Evolutionary conservation across 2,113 vertebrate genomes (phyloP), one percentile per base, ranked within the genome.

Genomic region (Alligator mississippiensis): DNA sequence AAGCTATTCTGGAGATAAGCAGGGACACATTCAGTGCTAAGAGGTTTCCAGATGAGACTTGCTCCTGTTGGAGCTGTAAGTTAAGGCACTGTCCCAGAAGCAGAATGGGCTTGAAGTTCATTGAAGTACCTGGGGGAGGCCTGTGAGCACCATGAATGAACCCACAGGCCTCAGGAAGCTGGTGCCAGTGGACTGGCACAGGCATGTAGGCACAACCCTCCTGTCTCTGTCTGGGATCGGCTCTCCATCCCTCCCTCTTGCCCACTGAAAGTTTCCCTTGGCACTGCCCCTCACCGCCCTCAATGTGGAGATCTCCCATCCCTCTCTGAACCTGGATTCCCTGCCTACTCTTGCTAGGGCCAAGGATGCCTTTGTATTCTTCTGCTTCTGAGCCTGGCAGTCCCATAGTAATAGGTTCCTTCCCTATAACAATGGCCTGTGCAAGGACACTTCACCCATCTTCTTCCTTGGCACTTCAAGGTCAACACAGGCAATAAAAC

Each of bases 111-210:
- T 47, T 47, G 47, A 47, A 9, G 47, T 47, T 47, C 47, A 47
- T 47, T 47, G 47, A 47, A 8, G 47, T 47, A 47, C 47, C 9
- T 47, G 47, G 47, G 47, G 47, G 47, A 47, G 47, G 47, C 47
- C 47, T 47, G 47, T 7, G 47, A 47, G 47, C 47, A 47, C 47
- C 47, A 47, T 47, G 47, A 47, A 47, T 47, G 47, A 47, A 47
- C 47, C 47, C 47, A 47, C 47, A 47, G 47, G 54, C 54, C 27
- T 27, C 77, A 77, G 38, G 87, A 70, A 0, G 0, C 0, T 25
- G 76, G 76, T 80, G 84, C 55, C 17, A 0, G 0, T 1, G 2
- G 47, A 38, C 34, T n/a, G 22, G 27, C 1, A 0, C n/a, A 34
- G 19, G 74, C 83, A 81, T 38, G 80, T 19, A 59, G 34, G 79